Evolutionary conservation across 2,797 vertebrate genomes (phyloP).

Genomic region (Rhincodon typus): DNA sequence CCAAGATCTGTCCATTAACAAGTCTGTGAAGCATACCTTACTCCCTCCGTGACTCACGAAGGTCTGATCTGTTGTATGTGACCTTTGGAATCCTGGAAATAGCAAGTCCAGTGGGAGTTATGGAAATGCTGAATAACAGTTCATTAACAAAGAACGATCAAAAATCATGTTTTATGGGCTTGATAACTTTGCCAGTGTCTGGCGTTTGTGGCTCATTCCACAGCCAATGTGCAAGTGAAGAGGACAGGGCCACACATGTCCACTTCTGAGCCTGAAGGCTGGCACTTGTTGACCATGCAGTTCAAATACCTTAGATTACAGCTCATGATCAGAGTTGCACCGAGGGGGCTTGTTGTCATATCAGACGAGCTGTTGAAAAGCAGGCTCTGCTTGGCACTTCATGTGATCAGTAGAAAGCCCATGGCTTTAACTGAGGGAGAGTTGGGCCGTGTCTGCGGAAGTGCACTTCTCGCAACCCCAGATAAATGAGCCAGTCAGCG

Average conservation of each 20-base stretch:
- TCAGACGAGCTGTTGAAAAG: background rate
- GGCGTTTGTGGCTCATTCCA: background rate
- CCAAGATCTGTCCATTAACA: constrained; percentile 42
- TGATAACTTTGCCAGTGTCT: background rate
- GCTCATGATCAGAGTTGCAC: background rate
- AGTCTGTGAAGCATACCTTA: constrained; percentile 40
- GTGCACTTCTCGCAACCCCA: background rate
- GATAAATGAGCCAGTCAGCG: background rate
- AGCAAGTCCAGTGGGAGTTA: background rate
- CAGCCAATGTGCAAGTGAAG: background rate
- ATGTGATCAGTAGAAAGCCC: background rate
- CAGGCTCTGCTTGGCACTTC: background rate
- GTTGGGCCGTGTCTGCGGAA: background rate
- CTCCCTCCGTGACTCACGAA: constrained; percentile 45
- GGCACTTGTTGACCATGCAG: background rate
- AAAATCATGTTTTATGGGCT: background rate
- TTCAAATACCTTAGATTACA: background rate
- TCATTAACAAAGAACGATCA: constrained; percentile 4
- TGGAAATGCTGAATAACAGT: background rate
- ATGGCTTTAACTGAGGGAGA: background rate
- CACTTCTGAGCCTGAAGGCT: background rate
- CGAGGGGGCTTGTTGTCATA: background rate
- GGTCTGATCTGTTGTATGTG: constrained; percentile 40
- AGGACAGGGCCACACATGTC: background rate
- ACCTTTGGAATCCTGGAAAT: constrained; percentile 39